Conservation (phyloP, 2,113 vertebrate genomes). For the Nothocercus nigrocapillus region DNA sequence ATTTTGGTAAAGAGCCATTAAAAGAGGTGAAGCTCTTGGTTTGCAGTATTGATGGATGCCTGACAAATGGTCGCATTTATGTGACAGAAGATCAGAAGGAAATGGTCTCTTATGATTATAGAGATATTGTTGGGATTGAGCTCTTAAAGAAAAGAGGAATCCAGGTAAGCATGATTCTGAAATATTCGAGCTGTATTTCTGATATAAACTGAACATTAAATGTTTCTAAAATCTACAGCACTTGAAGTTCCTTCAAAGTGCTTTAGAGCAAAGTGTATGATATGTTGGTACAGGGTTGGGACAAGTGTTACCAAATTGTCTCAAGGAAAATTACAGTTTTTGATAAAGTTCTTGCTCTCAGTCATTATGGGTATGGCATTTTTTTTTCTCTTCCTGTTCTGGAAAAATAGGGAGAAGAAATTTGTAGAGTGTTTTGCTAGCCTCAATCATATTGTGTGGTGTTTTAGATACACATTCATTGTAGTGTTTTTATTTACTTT, state of each 20-base stretch:
- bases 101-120: conserved; percentile 83
- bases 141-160: conserved; percentile 83
- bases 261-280: background rate
- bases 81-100: conserved; percentile 83
- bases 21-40: conserved; percentile 87
- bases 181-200: background rate
- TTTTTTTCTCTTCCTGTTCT: background rate
- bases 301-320: background rate
- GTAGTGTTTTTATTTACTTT: background rate
- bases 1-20: conserved; percentile 86
- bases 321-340: background rate
- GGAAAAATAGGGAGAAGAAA: background rate
- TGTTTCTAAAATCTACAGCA: background rate
- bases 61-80: conserved; percentile 87
- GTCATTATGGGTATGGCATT: background rate
- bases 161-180: conserved; percentile 78
- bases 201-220: background rate
- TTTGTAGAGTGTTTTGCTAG: background rate
- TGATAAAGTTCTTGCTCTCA: background rate
- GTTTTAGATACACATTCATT: background rate
- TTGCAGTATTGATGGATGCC: conserved; percentile 87
- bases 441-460: background rate
- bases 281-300: background rate
- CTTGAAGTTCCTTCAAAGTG: background rate
- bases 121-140: conserved; percentile 80